Conservation (phyloP, 2,113 vertebrate genomes). For the Saguinus imperator region DNA sequence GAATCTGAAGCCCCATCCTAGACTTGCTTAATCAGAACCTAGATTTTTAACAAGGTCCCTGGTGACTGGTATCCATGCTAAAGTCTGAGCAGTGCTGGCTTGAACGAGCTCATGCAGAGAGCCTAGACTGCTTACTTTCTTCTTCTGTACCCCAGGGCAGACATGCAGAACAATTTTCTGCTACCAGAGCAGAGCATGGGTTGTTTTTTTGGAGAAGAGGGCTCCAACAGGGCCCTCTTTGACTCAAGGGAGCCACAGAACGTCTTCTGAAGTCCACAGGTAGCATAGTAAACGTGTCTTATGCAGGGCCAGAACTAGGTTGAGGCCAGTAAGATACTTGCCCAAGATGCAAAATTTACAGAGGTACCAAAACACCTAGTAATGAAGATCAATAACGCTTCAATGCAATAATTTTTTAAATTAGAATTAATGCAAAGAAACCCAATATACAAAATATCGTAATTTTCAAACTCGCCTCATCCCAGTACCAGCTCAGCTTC, state of each 20-base stretch:
- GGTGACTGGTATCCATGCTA: neutral
- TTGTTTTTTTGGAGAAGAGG: neutral
- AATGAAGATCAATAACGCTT: neutral
- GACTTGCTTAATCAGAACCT: neutral
- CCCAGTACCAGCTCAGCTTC: neutral
- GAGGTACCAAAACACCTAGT: neutral
- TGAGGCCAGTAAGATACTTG: neutral
- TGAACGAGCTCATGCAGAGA: neutral
- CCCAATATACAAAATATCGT: neutral
- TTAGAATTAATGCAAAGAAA: neutral
- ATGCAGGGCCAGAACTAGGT: too few species aligned
- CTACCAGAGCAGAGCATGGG: neutral
- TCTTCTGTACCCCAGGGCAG: neutral
- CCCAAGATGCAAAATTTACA: neutral
- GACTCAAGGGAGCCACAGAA: neutral
- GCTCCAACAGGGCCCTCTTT: accelerated
- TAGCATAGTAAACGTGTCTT: neutral
- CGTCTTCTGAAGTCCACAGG: neutral
- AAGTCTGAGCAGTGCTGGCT: neutral
- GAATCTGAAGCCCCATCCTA: neutral
- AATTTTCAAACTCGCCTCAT: too few species aligned
- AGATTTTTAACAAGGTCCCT: neutral
- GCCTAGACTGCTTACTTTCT: accelerated
- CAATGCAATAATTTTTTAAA: neutral
- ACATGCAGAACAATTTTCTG: neutral